Percentiles rank a stretch among this genome's conserved stretches.
phyloP scores from a whole-genome alignment of 2,888 invertebrate species.

The Baronia brevicornis region DNA sequence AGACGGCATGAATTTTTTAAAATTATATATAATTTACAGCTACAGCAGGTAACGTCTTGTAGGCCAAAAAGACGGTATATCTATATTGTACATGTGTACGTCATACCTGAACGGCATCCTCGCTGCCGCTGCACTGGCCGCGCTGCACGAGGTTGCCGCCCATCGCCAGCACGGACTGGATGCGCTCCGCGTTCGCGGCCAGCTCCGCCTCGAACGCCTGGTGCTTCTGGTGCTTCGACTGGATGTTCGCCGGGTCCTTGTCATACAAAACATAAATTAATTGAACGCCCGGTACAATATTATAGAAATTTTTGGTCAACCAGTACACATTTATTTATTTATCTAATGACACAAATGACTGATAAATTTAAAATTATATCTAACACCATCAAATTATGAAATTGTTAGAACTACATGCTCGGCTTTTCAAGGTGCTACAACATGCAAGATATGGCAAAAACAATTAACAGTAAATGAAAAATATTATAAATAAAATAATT shows the following conservation, averaged over 20 bases:
- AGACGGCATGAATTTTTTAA: too few species aligned
- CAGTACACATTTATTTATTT: neutral
- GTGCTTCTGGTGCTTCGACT: constrained; percentile 99
- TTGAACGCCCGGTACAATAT: neutral
- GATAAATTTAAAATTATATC: neutral
- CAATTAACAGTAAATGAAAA: too few species aligned
- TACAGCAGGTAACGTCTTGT: too few species aligned
- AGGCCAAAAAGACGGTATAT: neutral
- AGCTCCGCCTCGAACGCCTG: constrained; percentile 99
- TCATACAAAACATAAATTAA: constrained; percentile 5
- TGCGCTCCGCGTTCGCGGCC: constrained; percentile 98
- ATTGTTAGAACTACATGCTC: too few species aligned
- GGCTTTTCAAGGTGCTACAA: too few species aligned
- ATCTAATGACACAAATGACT: neutral
- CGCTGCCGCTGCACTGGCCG: constrained; percentile 97
- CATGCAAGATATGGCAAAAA: too few species aligned
- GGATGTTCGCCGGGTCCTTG: constrained; percentile 94
- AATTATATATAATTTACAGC: too few species aligned
- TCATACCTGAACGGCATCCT: constrained; percentile 93
- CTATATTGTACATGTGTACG: neutral
- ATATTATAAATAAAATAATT: neutral
- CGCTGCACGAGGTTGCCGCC: constrained; percentile 96
- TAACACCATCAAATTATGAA: neutral
- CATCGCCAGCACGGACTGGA: constrained; percentile 96
- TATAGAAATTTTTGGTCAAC: neutral